Conservation (phyloP, 53 echinoderm and acorn worm genomes). For the Paelopatides confundens region DNA sequence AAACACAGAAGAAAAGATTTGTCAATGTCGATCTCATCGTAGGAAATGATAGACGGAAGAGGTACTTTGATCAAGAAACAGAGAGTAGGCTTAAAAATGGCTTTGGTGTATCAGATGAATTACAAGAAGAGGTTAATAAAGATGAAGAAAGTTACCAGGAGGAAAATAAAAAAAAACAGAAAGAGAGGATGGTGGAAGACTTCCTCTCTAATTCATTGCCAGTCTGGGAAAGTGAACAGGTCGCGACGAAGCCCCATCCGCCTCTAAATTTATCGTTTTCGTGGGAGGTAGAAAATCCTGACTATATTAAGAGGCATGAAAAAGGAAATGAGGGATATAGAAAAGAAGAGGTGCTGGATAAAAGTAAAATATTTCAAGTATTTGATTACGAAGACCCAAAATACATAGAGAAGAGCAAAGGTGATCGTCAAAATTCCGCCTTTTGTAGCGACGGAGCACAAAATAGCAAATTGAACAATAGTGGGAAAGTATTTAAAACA, state of each 20-base stretch:
- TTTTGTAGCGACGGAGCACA: too few relatives aligned
- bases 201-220: conserved; percentile 30
- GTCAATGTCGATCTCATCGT: too few relatives aligned
- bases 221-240: conserved; percentile 13
- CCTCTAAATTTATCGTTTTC: not conserved
- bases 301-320: not conserved
- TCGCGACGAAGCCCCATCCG: not conserved
- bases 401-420: not conserved
- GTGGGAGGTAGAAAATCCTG: conserved; percentile 36
- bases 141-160: not conserved
- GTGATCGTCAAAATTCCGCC: not conserved
- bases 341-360: not conserved
- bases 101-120: not conserved
- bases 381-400: conserved; percentile 19
- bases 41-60: not conserved
- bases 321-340: not conserved
- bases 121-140: not conserved
- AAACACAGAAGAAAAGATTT: not conserved
- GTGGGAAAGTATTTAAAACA: not conserved
- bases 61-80: not conserved
- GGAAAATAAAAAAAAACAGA: not conserved
- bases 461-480: not conserved
- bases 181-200: not conserved
- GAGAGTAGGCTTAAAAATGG: not conserved
- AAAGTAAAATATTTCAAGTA: not conserved